Conservation (phyloP, 2,888 invertebrate species). For the Nemoura dubitans region DNA sequence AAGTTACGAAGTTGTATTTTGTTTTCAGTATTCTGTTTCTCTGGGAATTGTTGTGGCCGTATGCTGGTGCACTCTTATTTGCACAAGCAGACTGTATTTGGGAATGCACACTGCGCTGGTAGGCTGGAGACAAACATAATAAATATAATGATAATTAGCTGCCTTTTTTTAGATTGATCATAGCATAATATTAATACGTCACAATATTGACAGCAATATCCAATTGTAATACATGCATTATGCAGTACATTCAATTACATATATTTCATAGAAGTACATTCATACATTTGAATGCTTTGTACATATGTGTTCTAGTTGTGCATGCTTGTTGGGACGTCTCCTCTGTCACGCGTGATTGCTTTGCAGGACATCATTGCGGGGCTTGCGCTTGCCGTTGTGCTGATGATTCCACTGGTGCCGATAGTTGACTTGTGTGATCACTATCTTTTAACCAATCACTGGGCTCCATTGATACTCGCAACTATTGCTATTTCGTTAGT, state of each 20-base stretch:
- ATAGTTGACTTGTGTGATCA: constrained; percentile 78
- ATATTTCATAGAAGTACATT: too few species aligned
- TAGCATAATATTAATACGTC: too few species aligned
- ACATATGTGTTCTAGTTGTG: too few species aligned
- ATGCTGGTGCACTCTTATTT: constrained; percentile 77
- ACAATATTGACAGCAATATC: too few species aligned
- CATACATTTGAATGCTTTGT: too few species aligned
- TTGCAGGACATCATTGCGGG: constrained; percentile 86
- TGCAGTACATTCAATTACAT: too few species aligned
- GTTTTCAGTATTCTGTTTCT: constrained; percentile 60
- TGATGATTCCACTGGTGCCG: constrained; percentile 79
- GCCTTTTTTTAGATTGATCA: constrained; percentile 41
- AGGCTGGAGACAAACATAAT: constrained; percentile 59
- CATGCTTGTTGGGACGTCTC: background rate
- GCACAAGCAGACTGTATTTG: constrained; percentile 85
- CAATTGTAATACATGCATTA: too few species aligned
- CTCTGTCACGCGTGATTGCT: constrained; percentile 21
- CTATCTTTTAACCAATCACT: constrained; percentile 72
- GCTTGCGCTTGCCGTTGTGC: constrained; percentile 69
- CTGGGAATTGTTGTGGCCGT: constrained; percentile 60
- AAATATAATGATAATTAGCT: too few species aligned
- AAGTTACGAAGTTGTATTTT: too few species aligned
- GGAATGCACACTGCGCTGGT: constrained; percentile 94
- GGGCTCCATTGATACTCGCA: constrained; percentile 72
- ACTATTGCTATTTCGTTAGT: constrained; percentile 73